Evolutionary conservation across 2,797 vertebrate species (phyloP).

Genomic region (Anniella stebbinsi): DNA sequence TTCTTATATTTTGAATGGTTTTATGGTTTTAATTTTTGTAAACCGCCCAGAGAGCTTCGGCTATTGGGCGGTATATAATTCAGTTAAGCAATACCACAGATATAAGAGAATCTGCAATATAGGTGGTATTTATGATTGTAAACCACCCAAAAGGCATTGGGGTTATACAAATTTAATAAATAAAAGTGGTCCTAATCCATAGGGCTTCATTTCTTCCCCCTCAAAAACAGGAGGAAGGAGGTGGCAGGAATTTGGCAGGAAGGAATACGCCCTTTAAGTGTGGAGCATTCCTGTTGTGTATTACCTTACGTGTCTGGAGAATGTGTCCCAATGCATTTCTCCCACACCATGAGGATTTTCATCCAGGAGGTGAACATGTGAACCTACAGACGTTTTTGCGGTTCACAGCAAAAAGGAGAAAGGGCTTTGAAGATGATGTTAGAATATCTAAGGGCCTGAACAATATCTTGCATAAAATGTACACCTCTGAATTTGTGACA

Average conservation of each 20-base stretch:
- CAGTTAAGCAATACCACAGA: no score
- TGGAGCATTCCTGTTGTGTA: not conserved
- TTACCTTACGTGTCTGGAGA: not conserved
- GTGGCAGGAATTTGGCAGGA: not conserved
- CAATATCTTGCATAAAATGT: slow-evolving; percentile 6
- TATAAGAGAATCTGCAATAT: not conserved
- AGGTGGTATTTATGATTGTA: not conserved
- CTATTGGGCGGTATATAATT: no score
- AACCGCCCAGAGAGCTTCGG: no score
- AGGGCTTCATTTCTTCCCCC: not conserved
- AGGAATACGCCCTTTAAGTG: not conserved
- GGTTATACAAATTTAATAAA: no score
- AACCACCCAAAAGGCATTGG: no score
- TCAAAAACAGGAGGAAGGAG: not conserved
- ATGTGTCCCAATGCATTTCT: not conserved
- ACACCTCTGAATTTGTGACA: slow-evolving; percentile 44
- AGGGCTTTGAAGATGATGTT: fast-evolving
- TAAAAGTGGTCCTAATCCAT: not conserved
- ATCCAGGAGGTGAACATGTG: slow-evolving; percentile 3
- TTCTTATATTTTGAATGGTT: no score
- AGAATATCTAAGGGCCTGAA: slow-evolving; percentile 23
- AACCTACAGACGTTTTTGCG: not conserved
- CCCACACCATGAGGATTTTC: not conserved
- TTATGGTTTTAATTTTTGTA: no score
- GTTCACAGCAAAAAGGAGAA: slow-evolving; percentile 38